These are phyloP conservation scores for Crepidodera aurea DNA, from an alignment of 2,888 invertebrate genomes.

Conservation along the genomic window DNA sequence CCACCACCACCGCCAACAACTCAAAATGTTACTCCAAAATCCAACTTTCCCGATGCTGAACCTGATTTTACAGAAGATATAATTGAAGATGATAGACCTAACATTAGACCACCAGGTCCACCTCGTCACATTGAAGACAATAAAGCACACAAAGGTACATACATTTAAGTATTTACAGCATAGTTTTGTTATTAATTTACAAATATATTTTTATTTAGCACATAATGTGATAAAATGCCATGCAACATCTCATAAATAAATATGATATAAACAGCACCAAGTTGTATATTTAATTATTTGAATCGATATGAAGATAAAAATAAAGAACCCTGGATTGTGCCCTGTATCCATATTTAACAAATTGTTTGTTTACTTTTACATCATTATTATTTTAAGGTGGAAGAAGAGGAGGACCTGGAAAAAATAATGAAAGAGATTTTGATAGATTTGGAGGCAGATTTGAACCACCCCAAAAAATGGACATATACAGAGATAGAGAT, in stretches of 20 bases:
- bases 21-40: constrained; percentile 21
- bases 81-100: constrained; percentile 40
- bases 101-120: constrained; percentile 46
- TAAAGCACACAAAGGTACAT: constrained; percentile 26
- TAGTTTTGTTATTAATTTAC: no score
- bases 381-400: constrained; percentile 23
- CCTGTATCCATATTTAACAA: no score
- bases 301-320: no score
- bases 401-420: constrained; percentile 27
- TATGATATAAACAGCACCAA: no score
- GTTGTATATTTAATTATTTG: no score
- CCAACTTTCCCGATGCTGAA: constrained; percentile 27
- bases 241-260: no score
- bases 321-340: no score
- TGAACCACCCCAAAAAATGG: constrained; percentile 39
- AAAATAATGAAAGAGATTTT: constrained; percentile 35
- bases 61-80: constrained; percentile 33
- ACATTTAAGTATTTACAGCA: not conserved
- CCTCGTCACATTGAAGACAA: constrained; percentile 39
- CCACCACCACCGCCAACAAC: constrained; percentile 17
- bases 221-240: no score
- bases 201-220: no score
- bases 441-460: constrained; percentile 40
- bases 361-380: no score
- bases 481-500: constrained; percentile 34